Evolutionary conservation across 2,797 vertebrate genomes (phyloP).

Genomic region (Acipenser ruthenus): DNA sequence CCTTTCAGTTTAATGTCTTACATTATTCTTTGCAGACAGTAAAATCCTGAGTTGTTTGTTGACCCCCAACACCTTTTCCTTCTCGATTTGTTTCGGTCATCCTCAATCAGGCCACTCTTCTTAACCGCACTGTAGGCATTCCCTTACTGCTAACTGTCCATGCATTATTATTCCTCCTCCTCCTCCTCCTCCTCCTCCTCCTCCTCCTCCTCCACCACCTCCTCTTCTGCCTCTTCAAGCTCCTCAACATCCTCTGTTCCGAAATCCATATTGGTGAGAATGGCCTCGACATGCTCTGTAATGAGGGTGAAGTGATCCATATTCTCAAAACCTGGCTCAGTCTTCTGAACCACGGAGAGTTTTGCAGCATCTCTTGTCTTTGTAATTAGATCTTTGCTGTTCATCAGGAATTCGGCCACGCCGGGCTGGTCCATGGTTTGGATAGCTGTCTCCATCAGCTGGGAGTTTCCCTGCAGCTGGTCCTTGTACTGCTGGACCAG

Average conservation of each 20-base stretch:
- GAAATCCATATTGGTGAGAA: constrained; percentile 73
- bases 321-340: constrained; percentile 80
- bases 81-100: constrained; percentile 10
- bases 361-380: constrained; percentile 60
- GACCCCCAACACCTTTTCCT: constrained; percentile 18
- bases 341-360: constrained; percentile 38
- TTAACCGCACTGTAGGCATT: not conserved
- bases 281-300: constrained; percentile 63
- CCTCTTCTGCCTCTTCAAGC: constrained; percentile 53
- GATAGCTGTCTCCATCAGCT: constrained; percentile 78
- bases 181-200: constrained; percentile 35
- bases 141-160: not conserved
- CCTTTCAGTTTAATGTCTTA: constrained; percentile 22
- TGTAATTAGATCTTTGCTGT: constrained; percentile 46
- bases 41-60: constrained; percentile 23
- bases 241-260: constrained; percentile 45
- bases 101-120: constrained; percentile 34
- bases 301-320: constrained; percentile 87
- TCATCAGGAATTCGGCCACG: constrained; percentile 74
- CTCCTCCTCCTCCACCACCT: constrained; percentile 25
- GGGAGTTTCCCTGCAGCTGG: constrained; percentile 69
- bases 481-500: constrained; percentile 77
- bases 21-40: constrained; percentile 46
- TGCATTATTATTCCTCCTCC: constrained; percentile 31
- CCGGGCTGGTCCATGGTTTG: constrained; percentile 78